A percentile compares a stretch with the other conserved stretches of the same genome.
Evolutionary conservation across 1,140 invertebrate species (phyloP).

Genomic region (Lepidostoma basale): DNA sequence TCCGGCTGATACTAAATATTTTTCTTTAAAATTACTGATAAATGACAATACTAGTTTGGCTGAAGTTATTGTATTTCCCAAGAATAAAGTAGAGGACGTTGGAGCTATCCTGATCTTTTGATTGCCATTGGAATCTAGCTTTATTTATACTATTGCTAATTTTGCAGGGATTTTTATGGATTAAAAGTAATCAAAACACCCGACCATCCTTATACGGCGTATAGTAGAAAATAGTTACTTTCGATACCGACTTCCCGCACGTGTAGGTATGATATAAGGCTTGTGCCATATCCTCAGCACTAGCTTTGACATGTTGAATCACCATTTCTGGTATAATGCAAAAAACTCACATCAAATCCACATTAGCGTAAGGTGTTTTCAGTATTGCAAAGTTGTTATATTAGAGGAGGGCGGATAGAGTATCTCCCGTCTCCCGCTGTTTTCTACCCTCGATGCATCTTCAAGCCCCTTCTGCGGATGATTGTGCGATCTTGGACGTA

Average conservation of each 20-base stretch:
- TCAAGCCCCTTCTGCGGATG: too few species aligned
- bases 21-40: conserved; percentile 38
- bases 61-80: conserved; percentile 34
- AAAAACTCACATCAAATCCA: background rate
- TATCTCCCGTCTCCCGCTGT: background rate
- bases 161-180: conserved; percentile 5
- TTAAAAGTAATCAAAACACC: conserved; percentile 13
- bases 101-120: conserved; percentile 24
- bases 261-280: conserved; percentile 10
- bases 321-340: conserved; percentile 1
- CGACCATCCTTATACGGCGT: conserved; percentile 4
- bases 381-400: background rate
- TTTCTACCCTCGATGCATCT: background rate
- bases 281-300: conserved; percentile 41
- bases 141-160: conserved; percentile 14
- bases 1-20: conserved; percentile 10
- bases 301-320: conserved; percentile 19
- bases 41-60: conserved; percentile 45
- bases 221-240: background rate
- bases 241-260: background rate
- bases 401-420: background rate
- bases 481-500: background rate
- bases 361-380: conserved; percentile 19
- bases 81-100: conserved; percentile 14
- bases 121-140: conserved; percentile 41